A percentile compares a stretch with the other conserved stretches of the same genome.
Evolutionary conservation across 2,888 invertebrate species (phyloP).

Genomic region (Sinopyrophorus schimmeli): DNA sequence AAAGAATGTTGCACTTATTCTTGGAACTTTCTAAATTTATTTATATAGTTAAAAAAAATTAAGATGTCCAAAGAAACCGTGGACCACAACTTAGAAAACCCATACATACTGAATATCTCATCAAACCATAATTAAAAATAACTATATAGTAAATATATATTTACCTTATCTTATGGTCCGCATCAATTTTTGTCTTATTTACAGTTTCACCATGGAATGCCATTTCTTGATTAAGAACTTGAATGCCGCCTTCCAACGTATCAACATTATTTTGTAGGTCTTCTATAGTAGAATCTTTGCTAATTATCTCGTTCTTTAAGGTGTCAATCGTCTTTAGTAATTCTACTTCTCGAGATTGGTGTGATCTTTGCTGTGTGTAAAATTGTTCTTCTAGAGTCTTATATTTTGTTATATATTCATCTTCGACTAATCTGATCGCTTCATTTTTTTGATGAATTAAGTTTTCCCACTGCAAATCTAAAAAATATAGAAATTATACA

Average conservation of each 20-base stretch:
- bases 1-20: too few relatives aligned
- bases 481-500: conserved; percentile 38
- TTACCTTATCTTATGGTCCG: conserved; percentile 57
- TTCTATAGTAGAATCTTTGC: conserved; percentile 51
- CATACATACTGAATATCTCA: too few relatives aligned
- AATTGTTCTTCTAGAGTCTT: conserved; percentile 56
- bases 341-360: conserved; percentile 52
- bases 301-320: conserved; percentile 51
- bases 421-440: conserved; percentile 63
- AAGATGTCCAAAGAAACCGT: too few relatives aligned
- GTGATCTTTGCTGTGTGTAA: conserved; percentile 52
- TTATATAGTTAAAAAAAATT: too few relatives aligned
- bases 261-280: conserved; percentile 55
- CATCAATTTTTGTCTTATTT: conserved; percentile 47
- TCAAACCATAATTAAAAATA: too few relatives aligned
- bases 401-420: conserved; percentile 61
- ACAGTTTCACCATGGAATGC: conserved; percentile 50
- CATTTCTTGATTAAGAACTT: conserved; percentile 54
- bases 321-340: conserved; percentile 52
- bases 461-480: conserved; percentile 68
- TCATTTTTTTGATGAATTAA: conserved; percentile 66
- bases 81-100: too few relatives aligned
- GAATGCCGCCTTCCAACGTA: conserved; percentile 54
- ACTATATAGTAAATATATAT: too few relatives aligned
- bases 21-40: too few relatives aligned